phyloP scores from a whole-genome alignment of 2,113 vertebrate species.

The Pollachius pollachius region DNA sequence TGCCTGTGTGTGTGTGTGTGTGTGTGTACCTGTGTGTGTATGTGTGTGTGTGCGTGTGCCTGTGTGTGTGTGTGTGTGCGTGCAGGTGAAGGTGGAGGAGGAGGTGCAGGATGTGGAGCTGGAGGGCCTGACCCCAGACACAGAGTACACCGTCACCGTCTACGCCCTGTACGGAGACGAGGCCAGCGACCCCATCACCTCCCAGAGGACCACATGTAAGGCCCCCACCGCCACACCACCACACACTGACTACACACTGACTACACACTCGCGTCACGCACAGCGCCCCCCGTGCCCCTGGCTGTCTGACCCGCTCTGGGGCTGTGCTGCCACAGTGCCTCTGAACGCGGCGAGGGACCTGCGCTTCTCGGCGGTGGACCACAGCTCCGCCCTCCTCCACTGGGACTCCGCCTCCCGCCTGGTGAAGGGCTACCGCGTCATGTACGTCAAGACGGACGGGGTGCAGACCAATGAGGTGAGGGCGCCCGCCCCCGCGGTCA shows the following conservation, averaged over 20 bases:
- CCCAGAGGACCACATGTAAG: conserved; percentile 91
- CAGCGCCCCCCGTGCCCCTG: background rate
- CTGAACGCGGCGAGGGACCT: conserved; percentile 82
- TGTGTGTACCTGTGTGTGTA: too few species aligned
- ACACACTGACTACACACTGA: background rate
- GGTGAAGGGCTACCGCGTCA: conserved; percentile 82
- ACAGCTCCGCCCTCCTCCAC: conserved; percentile 80
- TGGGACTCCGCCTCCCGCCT: conserved; percentile 85
- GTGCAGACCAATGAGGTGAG: conserved; percentile 88
- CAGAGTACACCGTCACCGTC: conserved; percentile 94
- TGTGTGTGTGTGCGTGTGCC: too few species aligned
- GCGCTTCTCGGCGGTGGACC: conserved; percentile 82
- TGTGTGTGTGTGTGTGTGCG: too few species aligned
- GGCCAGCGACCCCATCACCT: conserved; percentile 93
- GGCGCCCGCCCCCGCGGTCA: background rate
- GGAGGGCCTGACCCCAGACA: conserved; percentile 82
- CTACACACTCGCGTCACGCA: background rate
- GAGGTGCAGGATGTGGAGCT: conserved; percentile 84
- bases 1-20: too few species aligned
- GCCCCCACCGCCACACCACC: too few species aligned
- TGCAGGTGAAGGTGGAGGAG: conserved; percentile 87
- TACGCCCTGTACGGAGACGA: conserved; percentile 97
- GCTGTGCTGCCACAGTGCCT: conserved; percentile 72
- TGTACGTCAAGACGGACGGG: conserved; percentile 85
- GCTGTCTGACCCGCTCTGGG: too few species aligned